Conservation (phyloP, 2,113 vertebrate species). For the Hassar affinis region DNA sequence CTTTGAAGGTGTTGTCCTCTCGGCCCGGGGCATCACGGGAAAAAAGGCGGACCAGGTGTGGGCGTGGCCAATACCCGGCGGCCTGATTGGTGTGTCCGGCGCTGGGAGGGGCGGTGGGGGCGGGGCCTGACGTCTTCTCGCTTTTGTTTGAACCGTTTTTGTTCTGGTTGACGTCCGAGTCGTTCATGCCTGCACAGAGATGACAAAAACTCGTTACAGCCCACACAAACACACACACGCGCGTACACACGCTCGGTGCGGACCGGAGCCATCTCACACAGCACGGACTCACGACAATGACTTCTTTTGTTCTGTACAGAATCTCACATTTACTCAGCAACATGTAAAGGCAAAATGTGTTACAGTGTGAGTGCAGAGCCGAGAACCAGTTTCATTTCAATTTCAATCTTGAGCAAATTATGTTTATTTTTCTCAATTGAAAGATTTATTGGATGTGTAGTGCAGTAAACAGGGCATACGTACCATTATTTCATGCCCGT, state of each 20-base stretch:
- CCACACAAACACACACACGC: slow-evolving; percentile 24
- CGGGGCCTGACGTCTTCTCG: slow-evolving; percentile 92
- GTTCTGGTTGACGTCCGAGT: slow-evolving; percentile 95
- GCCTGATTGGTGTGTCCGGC: slow-evolving; percentile 83
- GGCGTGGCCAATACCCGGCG: slow-evolving; percentile 81
- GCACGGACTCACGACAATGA: slow-evolving; percentile 78
- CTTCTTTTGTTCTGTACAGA: slow-evolving; percentile 63
- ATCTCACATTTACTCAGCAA: slow-evolving; percentile 31
- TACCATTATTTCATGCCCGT: background rate
- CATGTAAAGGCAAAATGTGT: slow-evolving; percentile 19
- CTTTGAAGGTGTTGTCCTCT: slow-evolving; percentile 99
- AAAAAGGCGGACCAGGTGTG: slow-evolving; percentile 99
- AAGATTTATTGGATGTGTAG: background rate
- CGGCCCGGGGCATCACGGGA: slow-evolving; percentile 98
- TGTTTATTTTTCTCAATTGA: background rate
- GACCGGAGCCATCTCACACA: slow-evolving; percentile 80
- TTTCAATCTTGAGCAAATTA: background rate
- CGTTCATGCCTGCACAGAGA: slow-evolving; percentile 84
- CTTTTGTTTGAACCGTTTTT: slow-evolving; percentile 88
- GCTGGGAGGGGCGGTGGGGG: slow-evolving; percentile 79
- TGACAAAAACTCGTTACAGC: slow-evolving; percentile 76
- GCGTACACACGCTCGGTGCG: slow-evolving; percentile 40
- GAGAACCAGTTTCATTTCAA: background rate
- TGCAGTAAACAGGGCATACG: background rate
- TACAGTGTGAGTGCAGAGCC: background rate